Evolutionary conservation across 2,113 vertebrate genomes (phyloP).

Genomic region (Climacteris rufus): DNA sequence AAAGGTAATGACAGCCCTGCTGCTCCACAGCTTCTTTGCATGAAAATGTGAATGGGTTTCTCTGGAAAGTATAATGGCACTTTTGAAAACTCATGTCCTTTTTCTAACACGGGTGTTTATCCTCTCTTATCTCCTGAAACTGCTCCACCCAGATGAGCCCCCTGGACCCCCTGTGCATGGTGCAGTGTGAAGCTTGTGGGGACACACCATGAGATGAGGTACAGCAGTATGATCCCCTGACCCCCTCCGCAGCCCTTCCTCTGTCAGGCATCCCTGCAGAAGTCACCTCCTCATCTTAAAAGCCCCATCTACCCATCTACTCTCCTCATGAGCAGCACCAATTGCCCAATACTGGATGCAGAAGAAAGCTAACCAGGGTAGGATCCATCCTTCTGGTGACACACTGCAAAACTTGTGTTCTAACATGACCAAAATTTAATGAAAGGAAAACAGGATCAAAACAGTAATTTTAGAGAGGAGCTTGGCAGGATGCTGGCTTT

Average conservation of each 20-base stretch:
- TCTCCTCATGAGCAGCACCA: background rate
- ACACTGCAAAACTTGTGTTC: accelerated
- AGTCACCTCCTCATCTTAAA: background rate
- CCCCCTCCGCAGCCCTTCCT: background rate
- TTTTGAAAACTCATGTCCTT: background rate
- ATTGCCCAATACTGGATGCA: background rate
- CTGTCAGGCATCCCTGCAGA: background rate
- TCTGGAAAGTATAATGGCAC: background rate
- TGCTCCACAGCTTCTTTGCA: background rate
- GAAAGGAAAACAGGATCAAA: background rate
- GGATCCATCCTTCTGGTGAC: accelerated
- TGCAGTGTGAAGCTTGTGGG: background rate
- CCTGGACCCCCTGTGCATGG: accelerated
- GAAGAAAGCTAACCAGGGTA: background rate
- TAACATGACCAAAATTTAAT: background rate
- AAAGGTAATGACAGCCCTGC: background rate
- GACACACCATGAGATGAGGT: background rate
- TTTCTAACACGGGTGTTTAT: background rate
- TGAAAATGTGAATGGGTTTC: background rate
- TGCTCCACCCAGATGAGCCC: accelerated
- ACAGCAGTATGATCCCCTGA: accelerated
- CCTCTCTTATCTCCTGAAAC: background rate
- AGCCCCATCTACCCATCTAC: background rate
- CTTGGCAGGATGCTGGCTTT: background rate
- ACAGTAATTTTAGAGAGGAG: background rate